A percentile compares a stretch with the other conserved stretches of the same genome.
Conservation (phyloP, 1,140 invertebrate species). For the Polypedilum vanderplanki region DNA sequence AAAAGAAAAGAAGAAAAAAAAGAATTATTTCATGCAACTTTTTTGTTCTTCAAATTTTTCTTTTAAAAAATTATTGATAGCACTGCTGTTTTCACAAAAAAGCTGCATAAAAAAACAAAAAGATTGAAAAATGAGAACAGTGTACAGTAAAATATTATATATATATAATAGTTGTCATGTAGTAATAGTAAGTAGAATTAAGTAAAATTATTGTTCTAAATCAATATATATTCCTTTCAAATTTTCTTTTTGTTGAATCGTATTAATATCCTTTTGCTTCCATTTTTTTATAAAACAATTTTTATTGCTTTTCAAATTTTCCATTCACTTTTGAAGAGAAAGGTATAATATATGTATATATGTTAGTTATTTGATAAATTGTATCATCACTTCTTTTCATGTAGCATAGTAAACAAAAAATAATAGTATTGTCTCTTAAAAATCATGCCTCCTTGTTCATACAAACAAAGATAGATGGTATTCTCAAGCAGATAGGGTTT, state of each 20-base stretch:
- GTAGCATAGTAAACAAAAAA: neutral
- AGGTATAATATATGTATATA: slow-evolving; percentile 2
- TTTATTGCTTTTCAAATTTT: slow-evolving; percentile 22
- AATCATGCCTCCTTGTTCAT: slow-evolving; percentile 2
- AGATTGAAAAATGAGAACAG: no score
- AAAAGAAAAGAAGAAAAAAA: no score
- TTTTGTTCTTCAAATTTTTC: no score
- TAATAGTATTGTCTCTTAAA: slow-evolving; percentile 26
- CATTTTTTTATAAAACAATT: slow-evolving; percentile 20
- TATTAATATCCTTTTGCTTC: neutral
- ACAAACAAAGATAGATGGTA: no score
- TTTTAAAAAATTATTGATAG: no score
- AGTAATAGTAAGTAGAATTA: no score
- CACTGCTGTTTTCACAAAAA: no score
- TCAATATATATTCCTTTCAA: neutral
- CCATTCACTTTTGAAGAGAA: slow-evolving; percentile 10
- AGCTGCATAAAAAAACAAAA: no score
- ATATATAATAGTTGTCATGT: no score
- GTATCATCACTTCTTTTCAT: slow-evolving; percentile 21
- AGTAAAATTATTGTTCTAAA: neutral
- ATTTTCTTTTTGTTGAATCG: neutral
- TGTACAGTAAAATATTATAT: no score
- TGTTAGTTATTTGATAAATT: neutral
- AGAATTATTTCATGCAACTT: no score
- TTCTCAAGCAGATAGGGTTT: neutral